A percentile compares a stretch with the other conserved stretches of the same genome.
These are phyloP conservation scores for Harlomillsia oculata DNA, from an alignment of 1,140 invertebrate species.

Conservation along the genomic window DNA sequence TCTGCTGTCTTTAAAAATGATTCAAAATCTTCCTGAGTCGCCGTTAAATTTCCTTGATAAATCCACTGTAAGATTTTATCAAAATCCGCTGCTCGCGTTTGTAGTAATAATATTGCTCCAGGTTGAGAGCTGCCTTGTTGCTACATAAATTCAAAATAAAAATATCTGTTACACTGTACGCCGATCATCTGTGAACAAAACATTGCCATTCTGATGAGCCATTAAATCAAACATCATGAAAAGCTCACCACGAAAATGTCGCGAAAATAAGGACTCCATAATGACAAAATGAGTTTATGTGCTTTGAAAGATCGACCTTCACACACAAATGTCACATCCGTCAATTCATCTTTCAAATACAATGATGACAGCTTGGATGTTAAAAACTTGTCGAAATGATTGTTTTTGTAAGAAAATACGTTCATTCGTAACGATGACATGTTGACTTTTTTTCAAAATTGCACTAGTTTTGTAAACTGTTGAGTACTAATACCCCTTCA, in stretches of 20 bases:
- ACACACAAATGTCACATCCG: slow-evolving; percentile 16
- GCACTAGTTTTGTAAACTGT: too few relatives aligned
- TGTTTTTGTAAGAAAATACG: too few relatives aligned
- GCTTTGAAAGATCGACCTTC: slow-evolving; percentile 24
- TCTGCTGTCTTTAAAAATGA: slow-evolving; percentile 21
- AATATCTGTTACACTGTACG: too few relatives aligned
- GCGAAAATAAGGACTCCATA: slow-evolving; percentile 22
- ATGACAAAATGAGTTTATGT: slow-evolving; percentile 13
- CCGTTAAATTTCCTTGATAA: slow-evolving; percentile 18
- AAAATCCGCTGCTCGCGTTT: slow-evolving; percentile 16
- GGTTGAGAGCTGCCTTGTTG: background rate
- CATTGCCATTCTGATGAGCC: background rate
- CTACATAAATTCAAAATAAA: background rate
- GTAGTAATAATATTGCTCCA: background rate
- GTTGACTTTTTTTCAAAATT: too few relatives aligned
- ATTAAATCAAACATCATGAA: background rate
- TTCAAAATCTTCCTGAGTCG: slow-evolving; percentile 15
- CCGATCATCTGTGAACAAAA: too few relatives aligned
- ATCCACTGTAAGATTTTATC: slow-evolving; percentile 19
- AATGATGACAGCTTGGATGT: slow-evolving; percentile 1
- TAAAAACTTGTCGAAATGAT: slow-evolving; percentile 3
- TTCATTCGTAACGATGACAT: too few relatives aligned
- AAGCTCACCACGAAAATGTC: slow-evolving; percentile 21
- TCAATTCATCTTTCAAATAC: slow-evolving; percentile 20
- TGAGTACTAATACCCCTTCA: too few relatives aligned